A percentile compares a stretch with the other conserved stretches of the same genome.
Conservation (phyloP, 2,797 vertebrate species). For the Garrulus glandarius region DNA sequence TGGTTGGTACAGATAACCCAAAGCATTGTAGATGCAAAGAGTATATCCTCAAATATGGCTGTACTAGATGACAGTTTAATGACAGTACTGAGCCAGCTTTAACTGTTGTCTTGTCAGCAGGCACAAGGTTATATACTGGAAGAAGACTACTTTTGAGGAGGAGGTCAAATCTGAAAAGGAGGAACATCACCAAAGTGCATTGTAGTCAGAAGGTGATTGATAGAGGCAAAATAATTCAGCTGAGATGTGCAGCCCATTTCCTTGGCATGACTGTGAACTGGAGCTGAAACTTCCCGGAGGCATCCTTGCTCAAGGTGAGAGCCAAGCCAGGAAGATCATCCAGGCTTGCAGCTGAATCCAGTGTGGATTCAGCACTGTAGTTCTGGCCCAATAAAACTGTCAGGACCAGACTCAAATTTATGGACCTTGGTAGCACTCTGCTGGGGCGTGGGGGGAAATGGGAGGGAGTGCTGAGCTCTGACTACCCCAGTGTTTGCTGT, state of each 20-base stretch:
- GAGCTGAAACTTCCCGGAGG: background rate
- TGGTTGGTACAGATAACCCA: background rate
- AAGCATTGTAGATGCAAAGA: background rate
- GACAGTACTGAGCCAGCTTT: background rate
- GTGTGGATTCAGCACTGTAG: background rate
- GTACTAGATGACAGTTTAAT: background rate
- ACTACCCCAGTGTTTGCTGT: background rate
- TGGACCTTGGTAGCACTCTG: background rate
- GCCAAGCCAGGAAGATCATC: background rate
- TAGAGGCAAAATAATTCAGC: background rate
- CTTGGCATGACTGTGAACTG: background rate
- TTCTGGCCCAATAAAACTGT: background rate
- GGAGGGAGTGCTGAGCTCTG: background rate
- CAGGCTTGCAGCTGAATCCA: background rate
- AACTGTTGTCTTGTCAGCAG: background rate
- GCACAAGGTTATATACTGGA: background rate
- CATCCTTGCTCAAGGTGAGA: background rate
- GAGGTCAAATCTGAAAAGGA: background rate
- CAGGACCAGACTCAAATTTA: background rate
- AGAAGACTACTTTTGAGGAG: background rate
- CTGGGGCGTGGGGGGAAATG: too few species aligned
- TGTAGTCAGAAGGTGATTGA: background rate
- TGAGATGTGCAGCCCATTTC: background rate
- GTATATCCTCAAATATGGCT: background rate
- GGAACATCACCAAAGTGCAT: background rate